These are phyloP conservation scores for Trichogramma evanescens DNA, from an alignment of 2,888 invertebrate genomes.

Conservation along the genomic window DNA sequence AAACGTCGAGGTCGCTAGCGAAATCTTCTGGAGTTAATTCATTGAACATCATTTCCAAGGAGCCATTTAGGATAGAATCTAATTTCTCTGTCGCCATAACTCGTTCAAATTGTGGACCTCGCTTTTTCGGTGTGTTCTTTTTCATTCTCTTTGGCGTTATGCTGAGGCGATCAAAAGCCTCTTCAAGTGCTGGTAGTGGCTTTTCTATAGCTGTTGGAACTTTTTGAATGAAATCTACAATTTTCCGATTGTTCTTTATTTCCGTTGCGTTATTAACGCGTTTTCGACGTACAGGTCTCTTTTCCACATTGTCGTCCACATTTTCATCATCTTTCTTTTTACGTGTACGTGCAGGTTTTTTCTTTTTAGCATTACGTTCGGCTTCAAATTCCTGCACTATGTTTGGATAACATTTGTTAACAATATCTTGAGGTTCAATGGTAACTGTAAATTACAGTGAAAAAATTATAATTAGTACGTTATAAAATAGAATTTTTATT, in stretches of 20 bases:
- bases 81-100: constrained; percentile 35
- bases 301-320: constrained; percentile 17
- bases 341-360: constrained; percentile 32
- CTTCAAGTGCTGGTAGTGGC: constrained; percentile 27
- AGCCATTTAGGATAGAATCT: constrained; percentile 40
- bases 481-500: background rate
- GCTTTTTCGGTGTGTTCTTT: constrained; percentile 32
- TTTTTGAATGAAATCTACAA: constrained; percentile 8
- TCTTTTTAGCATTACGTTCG: constrained; percentile 50
- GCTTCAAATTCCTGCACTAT: constrained; percentile 57
- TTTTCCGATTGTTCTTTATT: constrained; percentile 30
- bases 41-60: constrained; percentile 40
- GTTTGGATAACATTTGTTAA: constrained; percentile 58
- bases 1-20: constrained; percentile 44
- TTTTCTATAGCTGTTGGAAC: background rate
- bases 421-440: constrained; percentile 61
- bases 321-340: constrained; percentile 23
- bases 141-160: constrained; percentile 40
- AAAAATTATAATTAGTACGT: constrained; percentile 30
- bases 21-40: constrained; percentile 41
- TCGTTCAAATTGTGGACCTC: constrained; percentile 37
- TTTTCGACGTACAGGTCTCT: constrained; percentile 15
- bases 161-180: constrained; percentile 34
- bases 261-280: constrained; percentile 25
- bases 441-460: constrained; percentile 55